Base-by-base conservation (phyloP, 2,113 vertebrate species). In the Microtus pennsylvanicus region DNA sequence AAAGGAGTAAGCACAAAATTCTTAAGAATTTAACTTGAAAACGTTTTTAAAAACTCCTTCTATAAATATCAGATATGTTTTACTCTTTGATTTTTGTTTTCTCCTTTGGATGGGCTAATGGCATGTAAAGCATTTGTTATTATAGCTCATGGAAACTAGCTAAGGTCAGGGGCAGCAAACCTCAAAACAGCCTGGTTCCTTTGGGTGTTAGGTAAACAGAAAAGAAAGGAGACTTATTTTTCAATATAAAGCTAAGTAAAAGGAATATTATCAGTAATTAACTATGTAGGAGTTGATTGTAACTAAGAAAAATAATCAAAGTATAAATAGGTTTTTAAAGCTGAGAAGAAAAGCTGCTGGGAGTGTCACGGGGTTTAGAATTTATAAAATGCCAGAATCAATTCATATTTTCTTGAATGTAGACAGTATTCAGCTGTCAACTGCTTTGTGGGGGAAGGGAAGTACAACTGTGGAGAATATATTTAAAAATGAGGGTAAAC, bases 211-310 rank as follows among this genome's bases (percentile, higher is more conserved):
- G 82, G 93, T 7, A 35, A 42, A 89, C 26, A 93, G 67, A 93
- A 45, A 95, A 96, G 89, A 96, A 97, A 97, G 76, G 42, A 47
- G 50, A 90, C 52, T 94, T 89, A 96, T 74, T 95, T 90, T 92
- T 97, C 63, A 77, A 1, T 81, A 63, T 69, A 76, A 85, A 91
- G 55, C 82, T 61, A 93, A 94, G 74, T 91, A 12, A 47, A 94
- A 97, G 16, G 30, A 55, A 85, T 92, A 65, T 83, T 91, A 94
- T 82, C 87, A 86, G 92, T 92, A 97, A 97, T 97, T 97, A 95
- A 94, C 94, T 90, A 87, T 87, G 91, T 95, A 96, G 58, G 63
- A 50, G 63, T 93, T 74, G 65, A 85, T 86, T 97, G 16, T 74
- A 91, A 91, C 55, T 45, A 24, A 61, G 26, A 76, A 93, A 90